A percentile compares a stretch with the other conserved stretches of the same genome.
Conservation (phyloP, 1,140 invertebrate species). For the Papilio xuthus region DNA sequence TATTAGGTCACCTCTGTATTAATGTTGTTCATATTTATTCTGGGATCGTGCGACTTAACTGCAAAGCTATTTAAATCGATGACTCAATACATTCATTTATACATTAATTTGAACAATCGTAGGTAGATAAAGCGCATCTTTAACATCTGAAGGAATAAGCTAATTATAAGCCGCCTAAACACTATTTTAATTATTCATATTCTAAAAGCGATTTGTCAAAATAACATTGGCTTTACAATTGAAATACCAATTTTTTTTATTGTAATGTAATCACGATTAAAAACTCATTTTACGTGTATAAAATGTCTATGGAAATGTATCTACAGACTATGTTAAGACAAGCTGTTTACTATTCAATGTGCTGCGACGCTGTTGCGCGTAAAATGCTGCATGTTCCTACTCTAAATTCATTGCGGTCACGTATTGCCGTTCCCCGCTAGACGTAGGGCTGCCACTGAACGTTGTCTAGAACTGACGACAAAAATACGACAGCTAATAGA, state of each 20-base stretch:
- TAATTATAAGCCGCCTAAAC: neutral
- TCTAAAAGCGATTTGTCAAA: neutral
- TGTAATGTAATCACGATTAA: neutral
- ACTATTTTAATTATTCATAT: neutral
- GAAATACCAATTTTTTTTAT: too few species aligned
- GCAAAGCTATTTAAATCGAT: neutral
- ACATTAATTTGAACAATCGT: neutral
- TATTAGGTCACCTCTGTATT: slow-evolving; percentile 6
- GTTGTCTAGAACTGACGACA: too few species aligned
- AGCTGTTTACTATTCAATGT: slow-evolving; percentile 43
- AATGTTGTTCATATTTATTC: slow-evolving; percentile 7
- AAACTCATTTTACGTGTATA: neutral
- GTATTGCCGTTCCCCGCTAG: slow-evolving; percentile 40
- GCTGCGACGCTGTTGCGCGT: slow-evolving; percentile 16
- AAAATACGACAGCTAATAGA: too few species aligned
- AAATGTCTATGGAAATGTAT: slow-evolving; percentile 16
- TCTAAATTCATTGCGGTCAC: slow-evolving; percentile 52
- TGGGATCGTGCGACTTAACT: slow-evolving; percentile 3
- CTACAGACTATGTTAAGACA: slow-evolving; percentile 36
- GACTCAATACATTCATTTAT: neutral
- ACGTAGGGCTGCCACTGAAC: too few species aligned
- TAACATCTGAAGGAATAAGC: neutral
- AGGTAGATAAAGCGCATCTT: neutral
- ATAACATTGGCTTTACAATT: too few species aligned
- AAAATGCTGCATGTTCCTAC: slow-evolving; percentile 27